phyloP scores from a whole-genome alignment of 1,140 invertebrate genomes.

The Halesus radiatus region DNA sequence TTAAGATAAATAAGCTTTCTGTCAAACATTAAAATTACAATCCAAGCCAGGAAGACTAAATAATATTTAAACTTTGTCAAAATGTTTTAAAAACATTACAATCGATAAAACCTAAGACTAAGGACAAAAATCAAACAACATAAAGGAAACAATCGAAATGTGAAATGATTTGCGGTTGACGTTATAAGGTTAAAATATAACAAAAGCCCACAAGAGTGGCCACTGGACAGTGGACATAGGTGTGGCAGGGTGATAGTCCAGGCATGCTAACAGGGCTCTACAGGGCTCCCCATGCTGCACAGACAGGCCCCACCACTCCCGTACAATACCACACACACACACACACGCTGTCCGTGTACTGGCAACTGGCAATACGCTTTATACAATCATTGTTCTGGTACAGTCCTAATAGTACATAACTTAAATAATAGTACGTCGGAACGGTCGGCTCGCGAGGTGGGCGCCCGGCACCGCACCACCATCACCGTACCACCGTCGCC shows the following conservation, averaged over 20 bases:
- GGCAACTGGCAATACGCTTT: no score
- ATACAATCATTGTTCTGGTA: no score
- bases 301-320: constrained; percentile 60
- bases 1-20: constrained; percentile 47
- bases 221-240: neutral
- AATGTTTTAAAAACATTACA: constrained; percentile 53
- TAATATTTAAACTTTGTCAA: constrained; percentile 50
- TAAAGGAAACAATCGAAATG: constrained; percentile 50
- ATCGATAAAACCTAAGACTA: constrained; percentile 52
- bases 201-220: constrained; percentile 33
- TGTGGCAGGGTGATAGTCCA: constrained; percentile 8
- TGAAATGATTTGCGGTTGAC: constrained; percentile 50
- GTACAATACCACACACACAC: constrained; percentile 1
- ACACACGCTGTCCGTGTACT: neutral
- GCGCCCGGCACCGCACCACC: constrained; percentile 20
- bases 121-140: constrained; percentile 55
- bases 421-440: neutral
- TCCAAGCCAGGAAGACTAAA: constrained; percentile 57
- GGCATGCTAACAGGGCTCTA: constrained; percentile 61
- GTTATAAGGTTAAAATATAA: constrained; percentile 46
- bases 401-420: no score
- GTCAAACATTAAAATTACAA: constrained; percentile 52
- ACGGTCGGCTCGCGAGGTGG: neutral
- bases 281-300: constrained; percentile 62
- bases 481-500: constrained; percentile 16